Percentiles rank a stretch among this genome's conserved stretches.
phyloP scores from a whole-genome alignment of 2,888 invertebrate genomes.

The Torymus texanus region DNA sequence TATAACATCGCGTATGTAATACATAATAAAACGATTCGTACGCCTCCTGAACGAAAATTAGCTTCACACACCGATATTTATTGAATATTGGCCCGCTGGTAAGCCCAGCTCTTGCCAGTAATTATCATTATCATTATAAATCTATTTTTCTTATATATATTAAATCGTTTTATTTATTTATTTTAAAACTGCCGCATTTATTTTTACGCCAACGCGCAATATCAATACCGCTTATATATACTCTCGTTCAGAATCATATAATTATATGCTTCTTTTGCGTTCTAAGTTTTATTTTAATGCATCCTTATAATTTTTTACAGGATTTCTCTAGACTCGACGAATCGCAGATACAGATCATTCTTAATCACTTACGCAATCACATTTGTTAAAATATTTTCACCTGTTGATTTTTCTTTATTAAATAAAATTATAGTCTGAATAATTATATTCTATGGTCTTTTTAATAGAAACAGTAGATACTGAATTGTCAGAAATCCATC shows the following conservation, averaged over 20 bases:
- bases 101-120: slow-evolving; percentile 73
- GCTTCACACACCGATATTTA: slow-evolving; percentile 73
- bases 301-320: slow-evolving; percentile 18
- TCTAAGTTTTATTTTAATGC: slow-evolving; percentile 22
- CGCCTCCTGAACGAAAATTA: slow-evolving; percentile 54
- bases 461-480: too few species aligned
- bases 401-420: slow-evolving; percentile 17
- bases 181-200: slow-evolving; percentile 10
- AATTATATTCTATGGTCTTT: too few species aligned
- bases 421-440: too few species aligned
- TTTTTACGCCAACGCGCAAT: neutral
- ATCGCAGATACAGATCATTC: slow-evolving; percentile 3
- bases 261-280: slow-evolving; percentile 4
- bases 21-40: slow-evolving; percentile 47
- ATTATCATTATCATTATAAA: slow-evolving; percentile 48
- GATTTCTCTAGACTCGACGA: neutral
- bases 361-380: slow-evolving; percentile 6
- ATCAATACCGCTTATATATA: neutral
- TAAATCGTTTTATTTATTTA: slow-evolving; percentile 21
- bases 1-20: slow-evolving; percentile 21
- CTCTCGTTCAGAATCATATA: neutral
- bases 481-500: neutral
- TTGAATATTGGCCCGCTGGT: slow-evolving; percentile 74
- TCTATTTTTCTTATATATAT: slow-evolving; percentile 29
- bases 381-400: slow-evolving; percentile 26